Evolutionary conservation across 2,888 invertebrate genomes (phyloP), one percentile per base, ranked within the genome.

Genomic region (Saturnia japonica): DNA sequence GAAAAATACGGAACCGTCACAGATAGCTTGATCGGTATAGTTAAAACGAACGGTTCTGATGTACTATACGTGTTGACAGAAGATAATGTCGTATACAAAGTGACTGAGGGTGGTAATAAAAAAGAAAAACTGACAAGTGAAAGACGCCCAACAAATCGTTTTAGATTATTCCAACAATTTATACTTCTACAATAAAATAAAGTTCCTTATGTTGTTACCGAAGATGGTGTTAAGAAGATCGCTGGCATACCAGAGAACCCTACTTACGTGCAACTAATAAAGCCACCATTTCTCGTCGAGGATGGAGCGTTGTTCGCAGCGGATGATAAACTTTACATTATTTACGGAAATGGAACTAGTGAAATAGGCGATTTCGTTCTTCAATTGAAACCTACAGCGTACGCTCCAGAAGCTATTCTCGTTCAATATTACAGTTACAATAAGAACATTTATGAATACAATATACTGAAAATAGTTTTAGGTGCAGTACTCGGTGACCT

Each of bases 361-460:
- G 84, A 87, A 71, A 0, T 45, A 0, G 71, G 73, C 0, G 79
- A 81, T 0, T 73, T 89, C 22, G 75, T 79, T 11, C 78, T 91
- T 1, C 40, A 76, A 22, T 80, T 77, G 0, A 82, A 80, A 7
- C 90, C 91, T 0, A 79, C 87, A 0, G 92, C 91, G 1, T 88
- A 81, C 54, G 79, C 82, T 0, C 74, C 86, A 69, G 91, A 92
- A 73, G 85, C 80, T 0, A 78, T 85, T 0, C 70, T 90, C 0
- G 76, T 91, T 1, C 85, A 90, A 42, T 91, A 87, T 73, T 89
- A 80, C 22, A 91, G 79, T 9, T 82, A 86, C 62, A 78, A 91
- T 16, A 91, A 91, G 72, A 88, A 85, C 7, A 87, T 93, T 45
- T 93, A 92, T 68, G 84, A 88, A 73, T 91, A 86, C 76, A 88